Percentiles rank a stretch among this genome's conserved stretches.
Evolutionary conservation across 2,113 vertebrate species (phyloP).

Genomic region (Lamprotornis superbus): DNA sequence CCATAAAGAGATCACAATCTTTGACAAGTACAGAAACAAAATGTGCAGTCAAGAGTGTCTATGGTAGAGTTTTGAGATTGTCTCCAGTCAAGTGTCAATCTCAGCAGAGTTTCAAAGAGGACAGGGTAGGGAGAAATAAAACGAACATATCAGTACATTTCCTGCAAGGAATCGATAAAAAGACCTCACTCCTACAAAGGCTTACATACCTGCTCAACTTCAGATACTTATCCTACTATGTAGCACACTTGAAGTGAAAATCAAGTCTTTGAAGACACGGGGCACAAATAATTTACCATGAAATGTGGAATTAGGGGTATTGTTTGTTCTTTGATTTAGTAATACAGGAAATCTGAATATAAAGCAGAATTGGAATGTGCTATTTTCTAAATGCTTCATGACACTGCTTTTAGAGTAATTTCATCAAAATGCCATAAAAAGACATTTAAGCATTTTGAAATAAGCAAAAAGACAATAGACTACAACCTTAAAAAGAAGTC

Average conservation of each 20-base stretch:
- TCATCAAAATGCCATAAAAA: constrained; percentile 3
- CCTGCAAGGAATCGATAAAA: neutral
- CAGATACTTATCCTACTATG: constrained; percentile 1
- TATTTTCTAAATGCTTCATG: neutral
- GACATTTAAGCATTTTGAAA: constrained; percentile 5
- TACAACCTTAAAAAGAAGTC: neutral
- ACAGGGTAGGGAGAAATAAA: neutral
- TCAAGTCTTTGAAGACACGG: neutral
- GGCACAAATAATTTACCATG: constrained; percentile 1
- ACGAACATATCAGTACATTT: neutral
- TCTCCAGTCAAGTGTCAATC: constrained; percentile 18
- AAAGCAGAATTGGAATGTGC: neutral
- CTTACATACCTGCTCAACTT: constrained; percentile 10
- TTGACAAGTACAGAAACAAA: constrained; percentile 57
- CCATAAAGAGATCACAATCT: constrained; percentile 29
- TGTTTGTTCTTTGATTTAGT: constrained; percentile 29
- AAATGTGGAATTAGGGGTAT: neutral
- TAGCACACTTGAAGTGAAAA: neutral
- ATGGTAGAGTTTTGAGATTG: neutral
- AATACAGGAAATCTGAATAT: neutral
- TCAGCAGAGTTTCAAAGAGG: constrained; percentile 25
- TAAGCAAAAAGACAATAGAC: constrained; percentile 16
- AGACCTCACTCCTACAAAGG: neutral
- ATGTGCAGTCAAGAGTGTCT: constrained; percentile 6
- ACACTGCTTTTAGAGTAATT: constrained; percentile 19